A percentile compares a stretch with the other conserved stretches of the same genome.
phyloP scores from a whole-genome alignment of 2,888 invertebrate species.

The Agonopterix subpropinquella region DNA sequence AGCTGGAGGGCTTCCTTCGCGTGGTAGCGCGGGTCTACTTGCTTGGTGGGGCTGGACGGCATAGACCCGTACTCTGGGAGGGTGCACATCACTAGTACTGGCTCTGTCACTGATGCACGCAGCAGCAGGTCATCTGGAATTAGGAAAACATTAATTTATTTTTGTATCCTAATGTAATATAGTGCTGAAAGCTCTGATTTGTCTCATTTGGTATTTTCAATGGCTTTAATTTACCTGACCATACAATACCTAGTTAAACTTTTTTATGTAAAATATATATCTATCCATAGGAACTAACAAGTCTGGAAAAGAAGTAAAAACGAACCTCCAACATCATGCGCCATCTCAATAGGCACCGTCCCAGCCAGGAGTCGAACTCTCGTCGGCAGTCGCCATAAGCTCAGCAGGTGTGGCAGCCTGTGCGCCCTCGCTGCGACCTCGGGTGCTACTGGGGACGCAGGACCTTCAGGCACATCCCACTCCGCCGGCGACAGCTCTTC shows the following conservation, averaged over 20 bases:
- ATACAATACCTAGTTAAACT: too few species aligned
- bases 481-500: slow-evolving; percentile 71
- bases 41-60: slow-evolving; percentile 65
- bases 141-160: slow-evolving; percentile 2
- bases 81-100: slow-evolving; percentile 79
- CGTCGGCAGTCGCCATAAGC: slow-evolving; percentile 75
- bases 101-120: slow-evolving; percentile 78
- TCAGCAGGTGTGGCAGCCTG: slow-evolving; percentile 70
- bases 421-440: slow-evolving; percentile 74
- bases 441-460: slow-evolving; percentile 50
- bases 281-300: too few species aligned
- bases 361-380: slow-evolving; percentile 77
- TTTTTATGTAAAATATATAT: too few species aligned
- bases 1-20: slow-evolving; percentile 72
- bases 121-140: slow-evolving; percentile 73
- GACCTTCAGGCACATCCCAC: slow-evolving; percentile 67
- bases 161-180: too few species aligned
- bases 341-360: slow-evolving; percentile 75
- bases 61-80: slow-evolving; percentile 71
- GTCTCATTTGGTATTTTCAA: too few species aligned
- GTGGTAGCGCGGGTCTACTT: slow-evolving; percentile 71
- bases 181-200: too few species aligned
- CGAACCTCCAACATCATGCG: slow-evolving; percentile 78
- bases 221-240: too few species aligned
- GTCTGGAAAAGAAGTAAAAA: too few species aligned